phyloP scores from a whole-genome alignment of 2,113 vertebrate species.

The Grallaria varia region DNA sequence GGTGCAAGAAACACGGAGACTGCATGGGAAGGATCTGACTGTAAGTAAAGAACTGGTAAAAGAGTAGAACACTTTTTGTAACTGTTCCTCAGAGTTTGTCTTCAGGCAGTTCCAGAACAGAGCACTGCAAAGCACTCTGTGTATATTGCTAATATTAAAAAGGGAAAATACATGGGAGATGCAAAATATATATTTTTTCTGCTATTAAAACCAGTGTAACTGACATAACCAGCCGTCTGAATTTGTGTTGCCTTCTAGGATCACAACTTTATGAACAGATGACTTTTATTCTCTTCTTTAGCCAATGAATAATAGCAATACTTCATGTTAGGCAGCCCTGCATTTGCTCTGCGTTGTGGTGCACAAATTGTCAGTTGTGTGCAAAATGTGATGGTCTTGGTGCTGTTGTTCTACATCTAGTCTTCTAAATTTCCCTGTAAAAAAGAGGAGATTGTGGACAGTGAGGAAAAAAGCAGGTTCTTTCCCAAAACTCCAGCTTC shows the following conservation, averaged over 20 bases:
- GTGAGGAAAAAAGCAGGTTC: neutral
- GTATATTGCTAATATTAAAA: neutral
- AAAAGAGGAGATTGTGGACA: neutral
- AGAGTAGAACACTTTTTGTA: neutral
- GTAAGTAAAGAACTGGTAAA: conserved; percentile 74
- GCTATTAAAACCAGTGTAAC: neutral
- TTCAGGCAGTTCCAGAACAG: neutral
- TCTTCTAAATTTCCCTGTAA: neutral
- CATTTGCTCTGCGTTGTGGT: neutral
- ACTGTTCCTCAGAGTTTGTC: neutral
- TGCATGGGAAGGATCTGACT: conserved; percentile 93
- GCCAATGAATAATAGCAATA: neutral
- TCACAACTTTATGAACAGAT: neutral
- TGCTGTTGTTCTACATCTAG: neutral
- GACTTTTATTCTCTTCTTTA: neutral
- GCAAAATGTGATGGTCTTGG: neutral
- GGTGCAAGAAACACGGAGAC: conserved; percentile 86
- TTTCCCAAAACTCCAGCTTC: neutral
- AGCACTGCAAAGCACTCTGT: neutral
- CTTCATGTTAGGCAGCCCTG: neutral
- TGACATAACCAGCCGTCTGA: neutral
- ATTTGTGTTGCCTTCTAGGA: neutral
- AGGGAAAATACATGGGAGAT: neutral
- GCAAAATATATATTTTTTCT: neutral
- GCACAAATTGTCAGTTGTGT: neutral